Evolutionary conservation across 2,113 vertebrate genomes (phyloP).

Genomic region (Lanius ludovicianus): DNA sequence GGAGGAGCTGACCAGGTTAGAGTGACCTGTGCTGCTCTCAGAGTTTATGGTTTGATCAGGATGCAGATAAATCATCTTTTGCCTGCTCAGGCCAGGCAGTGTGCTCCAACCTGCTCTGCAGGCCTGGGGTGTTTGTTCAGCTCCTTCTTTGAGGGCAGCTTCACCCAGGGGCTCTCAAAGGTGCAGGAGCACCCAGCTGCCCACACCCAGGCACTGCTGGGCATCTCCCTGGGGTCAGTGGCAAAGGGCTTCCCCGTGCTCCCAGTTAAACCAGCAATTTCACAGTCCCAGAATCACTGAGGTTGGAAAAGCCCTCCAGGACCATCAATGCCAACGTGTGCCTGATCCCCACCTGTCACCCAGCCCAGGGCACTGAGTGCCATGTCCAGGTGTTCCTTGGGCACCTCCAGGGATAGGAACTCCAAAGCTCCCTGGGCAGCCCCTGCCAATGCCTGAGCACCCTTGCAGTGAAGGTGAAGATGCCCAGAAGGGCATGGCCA

Average conservation of each 20-base stretch:
- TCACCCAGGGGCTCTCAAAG: not conserved
- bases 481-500: not conserved
- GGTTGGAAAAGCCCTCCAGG: not conserved
- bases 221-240: not conserved
- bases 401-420: not conserved
- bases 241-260: not conserved
- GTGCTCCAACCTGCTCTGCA: not conserved
- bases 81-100: not conserved
- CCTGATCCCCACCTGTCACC: not conserved
- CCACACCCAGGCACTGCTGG: not conserved
- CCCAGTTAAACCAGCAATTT: not conserved
- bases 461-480: not conserved
- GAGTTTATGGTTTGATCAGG: not conserved
- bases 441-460: not conserved
- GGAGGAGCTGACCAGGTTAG: not conserved
- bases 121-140: not conserved
- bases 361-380: not conserved
- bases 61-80: not conserved
- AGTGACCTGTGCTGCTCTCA: not conserved
- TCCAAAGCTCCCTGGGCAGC: not conserved
- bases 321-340: accelerated
- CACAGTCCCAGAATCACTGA: not conserved
- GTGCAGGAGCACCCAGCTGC: not conserved
- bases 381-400: accelerated
- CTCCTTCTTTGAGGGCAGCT: not conserved